These are phyloP conservation scores for Cosmia trapezina DNA, from an alignment of 2,888 invertebrate genomes.

Conservation along the genomic window DNA sequence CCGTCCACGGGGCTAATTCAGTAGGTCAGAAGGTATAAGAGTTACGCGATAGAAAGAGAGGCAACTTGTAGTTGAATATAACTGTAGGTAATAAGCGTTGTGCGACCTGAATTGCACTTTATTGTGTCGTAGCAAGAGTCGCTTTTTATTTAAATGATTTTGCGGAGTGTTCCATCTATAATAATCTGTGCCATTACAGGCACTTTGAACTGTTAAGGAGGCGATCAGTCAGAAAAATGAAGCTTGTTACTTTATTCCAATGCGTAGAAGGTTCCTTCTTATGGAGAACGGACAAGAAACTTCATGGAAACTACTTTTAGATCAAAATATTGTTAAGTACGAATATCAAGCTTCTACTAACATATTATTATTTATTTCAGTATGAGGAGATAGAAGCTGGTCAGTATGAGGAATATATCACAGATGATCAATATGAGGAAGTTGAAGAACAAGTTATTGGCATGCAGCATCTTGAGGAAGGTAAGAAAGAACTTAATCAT, in stretches of 20 bases:
- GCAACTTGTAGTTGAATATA: no score
- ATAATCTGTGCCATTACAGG: no score
- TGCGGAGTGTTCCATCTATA: no score
- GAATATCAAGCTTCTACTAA: neutral
- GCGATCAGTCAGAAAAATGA: neutral
- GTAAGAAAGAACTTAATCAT: conserved; percentile 58
- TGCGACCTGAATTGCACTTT: no score
- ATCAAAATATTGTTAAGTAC: neutral
- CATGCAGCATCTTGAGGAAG: conserved; percentile 89
- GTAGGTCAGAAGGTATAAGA: no score
- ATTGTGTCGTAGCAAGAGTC: no score
- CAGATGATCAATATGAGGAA: conserved; percentile 88
- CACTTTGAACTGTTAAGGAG: neutral
- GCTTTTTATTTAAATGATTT: no score
- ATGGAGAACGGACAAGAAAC: no score
- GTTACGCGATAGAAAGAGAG: no score
- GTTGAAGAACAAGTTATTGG: conserved; percentile 89
- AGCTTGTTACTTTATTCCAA: neutral
- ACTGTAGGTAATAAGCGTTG: no score
- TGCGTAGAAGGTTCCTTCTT: neutral
- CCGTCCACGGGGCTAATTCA: no score
- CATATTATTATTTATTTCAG: conserved; percentile 74
- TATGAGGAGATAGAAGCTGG: conserved; percentile 88
- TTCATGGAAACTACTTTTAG: neutral
- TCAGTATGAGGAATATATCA: conserved; percentile 89